Conservation (phyloP, 1,140 invertebrate genomes). For the Diploscapter pachys region DNA sequence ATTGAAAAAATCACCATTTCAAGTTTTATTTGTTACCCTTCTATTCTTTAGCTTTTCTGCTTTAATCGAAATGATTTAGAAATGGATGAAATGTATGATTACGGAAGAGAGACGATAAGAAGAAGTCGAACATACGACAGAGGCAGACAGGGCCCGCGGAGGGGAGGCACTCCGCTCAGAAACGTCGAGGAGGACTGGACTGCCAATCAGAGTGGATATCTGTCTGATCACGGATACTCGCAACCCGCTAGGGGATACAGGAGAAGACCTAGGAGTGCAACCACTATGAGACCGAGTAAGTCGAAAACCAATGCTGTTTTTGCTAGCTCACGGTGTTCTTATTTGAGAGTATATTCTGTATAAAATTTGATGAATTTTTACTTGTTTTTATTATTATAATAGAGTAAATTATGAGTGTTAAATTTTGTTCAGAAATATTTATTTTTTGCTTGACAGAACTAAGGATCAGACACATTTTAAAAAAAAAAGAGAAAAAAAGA, state of each 20-base stretch:
- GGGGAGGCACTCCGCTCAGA: background rate
- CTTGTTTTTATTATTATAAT: background rate
- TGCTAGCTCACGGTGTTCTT: background rate
- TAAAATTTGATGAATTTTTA: constrained; percentile 4
- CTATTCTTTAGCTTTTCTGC: too few species aligned
- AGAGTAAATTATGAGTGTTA: too few species aligned
- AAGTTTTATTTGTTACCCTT: too few species aligned
- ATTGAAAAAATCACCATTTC: too few species aligned
- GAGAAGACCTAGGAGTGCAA: constrained; percentile 37
- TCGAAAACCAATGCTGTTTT: background rate
- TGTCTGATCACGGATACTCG: constrained; percentile 37
- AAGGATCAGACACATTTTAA: background rate
- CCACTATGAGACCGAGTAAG: constrained; percentile 39
- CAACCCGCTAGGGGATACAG: constrained; percentile 26
- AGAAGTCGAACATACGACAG: constrained; percentile 30
- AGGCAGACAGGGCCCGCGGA: constrained; percentile 9
- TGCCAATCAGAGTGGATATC: constrained; percentile 35
- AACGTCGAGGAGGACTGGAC: constrained; percentile 31
- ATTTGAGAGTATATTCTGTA: background rate
- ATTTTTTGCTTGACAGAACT: too few species aligned
- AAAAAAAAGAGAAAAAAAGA: background rate
- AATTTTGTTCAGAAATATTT: too few species aligned
- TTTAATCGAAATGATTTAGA: too few species aligned
- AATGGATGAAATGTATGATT: background rate
- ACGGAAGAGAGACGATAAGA: constrained; percentile 19